Percentiles rank a stretch among this genome's conserved stretches.
phyloP scores from a whole-genome alignment of 2,113 vertebrate species.

The Zootoca vivipara region DNA sequence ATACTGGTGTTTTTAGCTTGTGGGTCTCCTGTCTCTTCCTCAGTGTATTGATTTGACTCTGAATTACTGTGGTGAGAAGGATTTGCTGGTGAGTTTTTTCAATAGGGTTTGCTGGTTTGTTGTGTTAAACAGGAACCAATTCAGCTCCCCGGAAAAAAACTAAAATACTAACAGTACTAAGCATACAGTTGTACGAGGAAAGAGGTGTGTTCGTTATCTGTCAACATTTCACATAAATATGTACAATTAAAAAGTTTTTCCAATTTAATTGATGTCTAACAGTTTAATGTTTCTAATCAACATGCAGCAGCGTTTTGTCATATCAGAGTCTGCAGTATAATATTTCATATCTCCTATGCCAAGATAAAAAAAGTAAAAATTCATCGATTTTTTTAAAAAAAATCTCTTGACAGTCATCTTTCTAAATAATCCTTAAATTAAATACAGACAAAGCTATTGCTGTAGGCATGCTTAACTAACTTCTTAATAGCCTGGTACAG shows the following conservation, averaged over 20 bases:
- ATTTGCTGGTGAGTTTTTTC: neutral
- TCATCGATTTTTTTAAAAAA: constrained; percentile 9
- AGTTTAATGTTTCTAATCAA: fast-evolving
- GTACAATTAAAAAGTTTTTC: neutral
- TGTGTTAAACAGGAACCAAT: neutral
- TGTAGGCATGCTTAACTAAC: constrained; percentile 50
- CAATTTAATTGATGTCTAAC: fast-evolving
- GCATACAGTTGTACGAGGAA: neutral
- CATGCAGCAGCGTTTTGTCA: neutral
- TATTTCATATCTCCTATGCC: neutral
- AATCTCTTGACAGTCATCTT: constrained; percentile 33
- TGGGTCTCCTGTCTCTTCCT: neutral
- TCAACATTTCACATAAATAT: neutral
- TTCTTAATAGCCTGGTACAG: constrained; percentile 6
- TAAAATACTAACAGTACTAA: neutral
- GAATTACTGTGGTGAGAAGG: neutral
- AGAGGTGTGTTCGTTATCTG: neutral
- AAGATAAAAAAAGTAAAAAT: constrained; percentile 5
- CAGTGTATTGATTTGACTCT: neutral
- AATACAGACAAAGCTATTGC: constrained; percentile 36
- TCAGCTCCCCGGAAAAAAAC: neutral
- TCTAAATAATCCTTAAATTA: constrained; percentile 46
- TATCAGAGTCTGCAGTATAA: neutral
- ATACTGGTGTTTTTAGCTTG: neutral
- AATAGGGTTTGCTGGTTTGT: too few species aligned